Conservation (phyloP, 2,888 invertebrate genomes). For the Augochlorella aurata region DNA sequence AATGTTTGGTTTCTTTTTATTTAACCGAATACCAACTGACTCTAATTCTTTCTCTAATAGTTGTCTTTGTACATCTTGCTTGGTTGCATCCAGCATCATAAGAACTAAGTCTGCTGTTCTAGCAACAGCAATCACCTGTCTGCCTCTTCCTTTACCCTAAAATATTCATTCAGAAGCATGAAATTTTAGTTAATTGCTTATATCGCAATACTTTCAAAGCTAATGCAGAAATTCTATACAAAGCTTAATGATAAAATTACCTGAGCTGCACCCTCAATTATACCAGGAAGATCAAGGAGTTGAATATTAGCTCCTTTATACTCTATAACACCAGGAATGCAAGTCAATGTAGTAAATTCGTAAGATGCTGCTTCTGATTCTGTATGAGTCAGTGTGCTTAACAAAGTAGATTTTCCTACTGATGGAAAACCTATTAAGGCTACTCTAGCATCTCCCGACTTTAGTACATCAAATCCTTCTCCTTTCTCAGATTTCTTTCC, state of each 20-base stretch:
- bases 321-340: conserved; percentile 99
- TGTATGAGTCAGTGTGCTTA: conserved; percentile 97
- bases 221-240: not conserved
- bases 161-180: conserved; percentile 21
- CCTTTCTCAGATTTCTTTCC: conserved; percentile 97
- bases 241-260: conserved; percentile 71
- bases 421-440: conserved; percentile 99
- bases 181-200: conserved; percentile 2
- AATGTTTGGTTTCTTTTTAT: conserved; percentile 97
- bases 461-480: conserved; percentile 99
- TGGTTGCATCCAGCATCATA: conserved; percentile 99
- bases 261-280: conserved; percentile 99
- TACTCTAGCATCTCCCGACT: conserved; percentile 99
- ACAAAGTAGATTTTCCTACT: conserved; percentile 98
- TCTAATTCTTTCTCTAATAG: conserved; percentile 97
- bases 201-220: not conserved
- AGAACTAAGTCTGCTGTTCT: conserved; percentile 98
- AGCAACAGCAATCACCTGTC: conserved; percentile 98
- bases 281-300: conserved; percentile 98
- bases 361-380: conserved; percentile 98
- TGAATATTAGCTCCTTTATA: conserved; percentile 99
- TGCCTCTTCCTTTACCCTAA: conserved; percentile 92
- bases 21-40: conserved; percentile 97
- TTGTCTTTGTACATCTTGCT: conserved; percentile 96
- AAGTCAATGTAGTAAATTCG: conserved; percentile 99